A percentile compares a stretch with the other conserved stretches of the same genome.
These are phyloP conservation scores for Ceyx cyanopectus DNA, from an alignment of 2,113 vertebrate species.

Conservation along the genomic window DNA sequence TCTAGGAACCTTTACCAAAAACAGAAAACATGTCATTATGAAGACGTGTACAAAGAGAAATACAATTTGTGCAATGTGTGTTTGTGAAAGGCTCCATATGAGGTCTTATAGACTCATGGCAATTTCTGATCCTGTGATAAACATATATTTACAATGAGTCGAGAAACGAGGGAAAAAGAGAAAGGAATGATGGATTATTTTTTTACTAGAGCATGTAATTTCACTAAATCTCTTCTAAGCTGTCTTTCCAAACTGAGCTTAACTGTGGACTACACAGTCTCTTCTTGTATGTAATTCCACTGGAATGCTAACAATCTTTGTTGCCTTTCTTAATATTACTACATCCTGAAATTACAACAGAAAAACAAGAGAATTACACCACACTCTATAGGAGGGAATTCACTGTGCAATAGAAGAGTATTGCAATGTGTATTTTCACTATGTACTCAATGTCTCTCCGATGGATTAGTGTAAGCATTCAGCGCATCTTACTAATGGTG, in stretches of 20 bases:
- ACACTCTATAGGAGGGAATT: constrained; percentile 20
- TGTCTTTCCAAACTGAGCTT: not conserved
- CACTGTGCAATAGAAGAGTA: not conserved
- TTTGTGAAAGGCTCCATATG: constrained; percentile 50
- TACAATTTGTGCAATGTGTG: not conserved
- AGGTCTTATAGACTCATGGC: constrained; percentile 20
- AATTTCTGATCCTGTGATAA: constrained; percentile 26
- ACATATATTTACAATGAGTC: constrained; percentile 27
- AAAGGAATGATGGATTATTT: not conserved
- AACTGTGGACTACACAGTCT: not conserved
- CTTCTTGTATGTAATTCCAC: not conserved
- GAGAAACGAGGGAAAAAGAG: not conserved
- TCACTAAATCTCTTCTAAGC: not conserved
- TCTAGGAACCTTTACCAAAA: constrained; percentile 20
- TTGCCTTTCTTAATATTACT: constrained; percentile 5
- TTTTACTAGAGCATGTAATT: not conserved
- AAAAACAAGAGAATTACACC: constrained; percentile 40
- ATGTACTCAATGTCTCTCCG: not conserved
- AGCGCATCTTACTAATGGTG: not conserved
- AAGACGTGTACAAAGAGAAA: constrained; percentile 26
- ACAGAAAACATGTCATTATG: constrained; percentile 49
- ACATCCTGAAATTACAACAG: not conserved
- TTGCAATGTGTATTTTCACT: not conserved
- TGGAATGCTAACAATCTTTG: not conserved
- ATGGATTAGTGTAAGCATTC: not conserved